Evolutionary conservation across 2,888 invertebrate species (phyloP), one percentile per base, ranked within the genome.

Genomic region (Trissoscelio sp.): DNA sequence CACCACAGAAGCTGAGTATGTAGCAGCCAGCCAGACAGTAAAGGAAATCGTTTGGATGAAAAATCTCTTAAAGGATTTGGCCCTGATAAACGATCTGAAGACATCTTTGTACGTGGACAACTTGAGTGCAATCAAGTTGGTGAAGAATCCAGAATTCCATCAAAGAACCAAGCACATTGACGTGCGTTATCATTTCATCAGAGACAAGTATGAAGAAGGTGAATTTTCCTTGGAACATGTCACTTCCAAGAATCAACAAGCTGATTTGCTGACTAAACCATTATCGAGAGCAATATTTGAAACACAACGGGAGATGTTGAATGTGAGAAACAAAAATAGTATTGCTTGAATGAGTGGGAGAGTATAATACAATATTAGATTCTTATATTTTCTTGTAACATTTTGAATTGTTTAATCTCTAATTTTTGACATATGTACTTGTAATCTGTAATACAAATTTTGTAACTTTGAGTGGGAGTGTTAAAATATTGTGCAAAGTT

Each of bases 121-220:
- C 24, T 9, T 12, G 14, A 81, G 77, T 46, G 75, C 77, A 2
- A 77, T 81, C 16, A 66, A 77, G 28, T 62, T 77, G 14, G 51
- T 62, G 11, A 74, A 77, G 34, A 81, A 81, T 31, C 75, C 81
- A 9, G 42, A 64, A 7, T 77, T 81, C 16, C 75, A 80, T 34
- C 44, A 81, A 18, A 53, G 72, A 9, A 67, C 44, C 2, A 75
- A 81, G 42, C 58, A 58, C 22, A 75, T 81, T 34, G 80, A 81
- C 42, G 37, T 81, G 9, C 44, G 72, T 9, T 48, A 34, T 14
- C 80, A 81, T 53, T 81, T 81, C 31, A 55, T 81, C 18, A 62
- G 80, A 11, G 22, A 46, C 0, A 22, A 46, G 7, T 22, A 22
- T n/a, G 22, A 20, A n/a, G 22, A 20, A 2, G 7, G 7, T 1